Evolutionary conservation across 2,888 invertebrate species (phyloP).

Genomic region (Meloe dianella): DNA sequence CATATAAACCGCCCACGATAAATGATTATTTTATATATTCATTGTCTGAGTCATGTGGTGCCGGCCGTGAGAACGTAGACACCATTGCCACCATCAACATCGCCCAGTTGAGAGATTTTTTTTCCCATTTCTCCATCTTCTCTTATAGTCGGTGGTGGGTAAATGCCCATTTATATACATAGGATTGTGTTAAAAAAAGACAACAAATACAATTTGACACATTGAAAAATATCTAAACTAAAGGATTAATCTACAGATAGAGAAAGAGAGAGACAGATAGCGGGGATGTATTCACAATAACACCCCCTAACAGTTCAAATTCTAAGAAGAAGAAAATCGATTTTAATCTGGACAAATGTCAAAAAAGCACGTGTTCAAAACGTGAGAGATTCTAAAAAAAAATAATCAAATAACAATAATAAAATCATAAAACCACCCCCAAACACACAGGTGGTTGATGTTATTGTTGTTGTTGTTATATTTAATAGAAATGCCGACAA

Average conservation of each 20-base stretch:
- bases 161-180: constrained; percentile 24
- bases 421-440: constrained; percentile 4
- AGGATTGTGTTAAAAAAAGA: constrained; percentile 27
- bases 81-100: constrained; percentile 26
- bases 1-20: constrained; percentile 44
- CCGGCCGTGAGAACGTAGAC: constrained; percentile 48
- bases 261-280: not conserved
- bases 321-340: not conserved
- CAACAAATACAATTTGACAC: not conserved
- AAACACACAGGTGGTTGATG: not conserved
- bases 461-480: not conserved
- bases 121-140: constrained; percentile 3
- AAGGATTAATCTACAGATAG: constrained; percentile 2
- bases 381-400: not conserved
- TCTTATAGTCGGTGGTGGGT: constrained; percentile 30
- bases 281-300: not conserved
- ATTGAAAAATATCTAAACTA: not conserved
- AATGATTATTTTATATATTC: constrained; percentile 48
- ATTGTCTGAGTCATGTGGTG: constrained; percentile 47
- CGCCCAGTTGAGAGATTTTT: constrained; percentile 16
- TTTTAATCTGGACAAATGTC: not conserved
- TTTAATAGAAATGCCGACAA: constrained; percentile 3
- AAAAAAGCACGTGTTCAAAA: not conserved
- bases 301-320: not conserved
- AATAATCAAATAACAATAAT: no score